Percentiles rank a stretch among this genome's conserved stretches.
These are phyloP conservation scores for Drosophila merina DNA, from an alignment of 2,888 invertebrate species.

Conservation along the genomic window DNA sequence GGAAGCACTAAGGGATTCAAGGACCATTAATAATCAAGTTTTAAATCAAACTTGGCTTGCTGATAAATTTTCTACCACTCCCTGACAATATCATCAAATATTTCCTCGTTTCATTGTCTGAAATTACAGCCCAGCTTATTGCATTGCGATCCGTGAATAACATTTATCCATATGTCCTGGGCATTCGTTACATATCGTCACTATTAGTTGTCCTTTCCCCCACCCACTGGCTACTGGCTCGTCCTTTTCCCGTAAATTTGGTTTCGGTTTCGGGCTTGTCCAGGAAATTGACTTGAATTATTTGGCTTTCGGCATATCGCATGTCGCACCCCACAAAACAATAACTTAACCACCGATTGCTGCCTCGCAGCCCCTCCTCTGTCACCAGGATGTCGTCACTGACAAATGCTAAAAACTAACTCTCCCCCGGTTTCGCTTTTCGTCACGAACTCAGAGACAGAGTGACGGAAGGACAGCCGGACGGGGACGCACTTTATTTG, in stretches of 20 bases:
- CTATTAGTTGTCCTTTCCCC: slow-evolving; percentile 20
- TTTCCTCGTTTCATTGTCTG: background rate
- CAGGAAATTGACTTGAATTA: slow-evolving; percentile 56
- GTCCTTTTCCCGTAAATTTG: background rate
- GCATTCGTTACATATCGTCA: slow-evolving; percentile 24
- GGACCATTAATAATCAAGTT: background rate
- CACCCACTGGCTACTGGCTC: background rate
- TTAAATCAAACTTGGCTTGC: background rate
- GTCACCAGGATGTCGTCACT: slow-evolving; percentile 32
- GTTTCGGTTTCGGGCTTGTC: slow-evolving; percentile 15
- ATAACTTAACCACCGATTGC: slow-evolving; percentile 29
- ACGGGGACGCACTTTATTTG: slow-evolving; percentile 44
- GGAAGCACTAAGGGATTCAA: too few species aligned
- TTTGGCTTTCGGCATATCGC: slow-evolving; percentile 46
- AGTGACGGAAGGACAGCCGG: background rate
- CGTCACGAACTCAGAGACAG: slow-evolving; percentile 8
- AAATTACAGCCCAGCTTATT: background rate
- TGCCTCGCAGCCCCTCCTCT: background rate
- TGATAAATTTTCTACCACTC: background rate
- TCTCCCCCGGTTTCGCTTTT: background rate
- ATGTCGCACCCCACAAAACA: slow-evolving; percentile 40
- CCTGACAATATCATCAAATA: too few species aligned
- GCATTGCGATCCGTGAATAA: background rate
- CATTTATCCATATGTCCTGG: background rate
- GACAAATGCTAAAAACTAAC: slow-evolving; percentile 46